Percentiles rank a stretch among this genome's conserved stretches.
These are phyloP conservation scores for Columba guinea DNA, from an alignment of 2,797 vertebrate genomes.

Conservation along the genomic window DNA sequence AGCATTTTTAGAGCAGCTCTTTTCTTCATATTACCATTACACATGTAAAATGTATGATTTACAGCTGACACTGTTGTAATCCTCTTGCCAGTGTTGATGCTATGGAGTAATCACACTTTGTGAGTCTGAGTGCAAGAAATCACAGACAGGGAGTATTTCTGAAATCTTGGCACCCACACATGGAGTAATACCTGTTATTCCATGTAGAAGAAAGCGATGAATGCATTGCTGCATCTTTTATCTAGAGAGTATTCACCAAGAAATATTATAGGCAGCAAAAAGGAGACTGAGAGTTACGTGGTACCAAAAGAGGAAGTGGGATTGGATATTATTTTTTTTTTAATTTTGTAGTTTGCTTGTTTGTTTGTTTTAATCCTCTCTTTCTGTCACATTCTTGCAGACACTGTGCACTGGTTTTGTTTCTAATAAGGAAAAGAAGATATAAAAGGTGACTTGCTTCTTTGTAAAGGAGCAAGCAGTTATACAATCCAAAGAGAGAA, in stretches of 20 bases:
- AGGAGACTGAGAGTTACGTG: neutral
- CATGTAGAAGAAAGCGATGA: neutral
- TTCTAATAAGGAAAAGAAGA: neutral
- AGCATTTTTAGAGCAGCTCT: neutral
- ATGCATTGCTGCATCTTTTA: neutral
- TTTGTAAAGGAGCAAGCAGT: neutral
- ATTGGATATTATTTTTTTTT: neutral
- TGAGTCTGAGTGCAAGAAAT: neutral
- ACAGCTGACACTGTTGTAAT: neutral
- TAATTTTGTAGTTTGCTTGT: too few species aligned
- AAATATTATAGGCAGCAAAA: neutral
- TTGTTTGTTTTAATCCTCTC: neutral
- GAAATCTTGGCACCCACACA: fast-evolving
- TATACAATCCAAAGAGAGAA: neutral
- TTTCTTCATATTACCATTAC: neutral
- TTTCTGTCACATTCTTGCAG: neutral
- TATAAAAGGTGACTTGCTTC: neutral
- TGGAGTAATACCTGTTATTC: fast-evolving
- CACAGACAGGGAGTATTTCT: neutral
- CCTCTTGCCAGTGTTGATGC: neutral
- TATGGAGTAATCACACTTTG: neutral
- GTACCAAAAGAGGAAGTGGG: neutral
- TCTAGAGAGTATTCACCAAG: neutral
- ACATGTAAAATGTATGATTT: neutral
- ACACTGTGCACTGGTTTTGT: neutral